Base-by-base conservation (phyloP, 2,113 vertebrate species). In the Semicossyphus pulcher region DNA sequence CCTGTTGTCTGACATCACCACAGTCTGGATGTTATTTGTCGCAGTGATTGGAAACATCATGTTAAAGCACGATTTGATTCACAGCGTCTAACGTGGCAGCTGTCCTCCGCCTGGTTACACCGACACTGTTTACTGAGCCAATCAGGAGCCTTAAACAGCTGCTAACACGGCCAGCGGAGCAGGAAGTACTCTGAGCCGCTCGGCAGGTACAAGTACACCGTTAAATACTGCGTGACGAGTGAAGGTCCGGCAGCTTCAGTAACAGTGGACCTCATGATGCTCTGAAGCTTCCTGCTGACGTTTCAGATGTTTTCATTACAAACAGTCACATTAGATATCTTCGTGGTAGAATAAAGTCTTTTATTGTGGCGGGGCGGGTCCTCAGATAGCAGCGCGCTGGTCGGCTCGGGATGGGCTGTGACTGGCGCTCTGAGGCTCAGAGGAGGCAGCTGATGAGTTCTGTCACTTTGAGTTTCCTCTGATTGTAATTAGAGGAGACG, bases 401-500 rank as follows among this genome's bases (percentile, higher is more conserved):
- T 37, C 16, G 8, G 12, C 34, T 8, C 10, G 1, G 5, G 54
- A 37, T 72, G n/a, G 15, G 15, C 32, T 9, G 20, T 29, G 64
- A 5, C 57, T 45, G 7, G 29, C 7, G 34, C 4, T 5, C 7
- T 32, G 7, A 18, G 62, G 56, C 44, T 14, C 18, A 3, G 47
- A 65, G 49, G 70, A 47, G 56, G 44, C 18, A 62, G 1, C n/a
- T 14, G 26, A 39, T 15, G 73, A 83, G 32, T 67, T 72, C 58
- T 73, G 82, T 52, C 88, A 89, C 88, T 88, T 85, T 85, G 12
- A 70, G 60, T 85, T 80, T 88, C 76, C 66, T 68, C 85, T 89
- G 88, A 92, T 78, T 81, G 39, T 92, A 91, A 94, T 93, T 88
- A 90, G 81, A 88, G 53, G 59, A 64, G 92, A 92, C 57, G 84